Evolutionary conservation across 2,888 invertebrate genomes (phyloP), one percentile per base, ranked within the genome.

Genomic region (Ptychoptera albimana): DNA sequence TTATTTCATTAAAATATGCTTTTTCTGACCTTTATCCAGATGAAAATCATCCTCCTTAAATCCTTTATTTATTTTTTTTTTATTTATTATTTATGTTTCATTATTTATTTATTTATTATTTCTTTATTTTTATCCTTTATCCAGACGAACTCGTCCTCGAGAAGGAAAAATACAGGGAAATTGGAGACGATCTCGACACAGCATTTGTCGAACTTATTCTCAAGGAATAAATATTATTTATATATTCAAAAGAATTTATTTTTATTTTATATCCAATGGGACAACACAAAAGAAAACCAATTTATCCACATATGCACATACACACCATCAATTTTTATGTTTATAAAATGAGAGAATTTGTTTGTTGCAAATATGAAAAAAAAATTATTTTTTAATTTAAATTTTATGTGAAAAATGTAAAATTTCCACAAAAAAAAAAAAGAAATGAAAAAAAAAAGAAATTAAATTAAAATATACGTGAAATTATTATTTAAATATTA

Each of bases 111-210:
- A 49, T n/a, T 32, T 44, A n/a, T 41, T 47, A 32, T 50, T 53
- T 51, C 47, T 36, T 43, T 48, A 43, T 49, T 47, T 47, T 50
- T 41, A 32, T 43, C 50, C 45, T 50, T 41, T 43, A 48, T 37
- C 35, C 48, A 91, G 91, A 91, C 80, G 89, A 91, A 68, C 81
- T 91, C 67, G 87, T 91, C 63, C 81, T 85, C 69, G 89, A 89
- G 72, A 98, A 97, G 80, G 96, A 97, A 76, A 92, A 93, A 70
- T 97, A 94, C 92, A 97, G 96, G 81, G 85, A 88, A 74, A 96
- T 98, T 76, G 94, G 94, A 77, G 97, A 97, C 80, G 97, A 97
- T 72, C 79, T 98, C 79, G 97, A 98, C 74, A 87, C 88, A 67
- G 97, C 97, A 65, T 96, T 97, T 77, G 91, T 93, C 72, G 87